Base-by-base conservation (phyloP, 2,888 invertebrate genomes). In the Choristoneura rosaceana region DNA sequence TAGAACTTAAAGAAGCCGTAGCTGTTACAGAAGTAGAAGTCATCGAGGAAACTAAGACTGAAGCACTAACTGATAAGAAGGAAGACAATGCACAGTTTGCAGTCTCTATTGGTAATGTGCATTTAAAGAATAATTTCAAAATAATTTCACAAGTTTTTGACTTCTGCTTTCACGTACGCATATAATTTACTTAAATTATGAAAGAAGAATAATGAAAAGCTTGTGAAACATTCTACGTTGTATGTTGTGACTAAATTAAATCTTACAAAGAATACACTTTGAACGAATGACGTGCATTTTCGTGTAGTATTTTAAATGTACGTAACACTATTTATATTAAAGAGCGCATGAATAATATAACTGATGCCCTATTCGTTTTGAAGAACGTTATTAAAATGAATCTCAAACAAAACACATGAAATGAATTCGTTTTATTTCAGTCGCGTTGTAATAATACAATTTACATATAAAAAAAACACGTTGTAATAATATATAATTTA, bases 101-200 rank as follows among this genome's bases (percentile, higher is more conserved):
- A 61, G 41, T 41, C 8, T 66, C 66, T 3, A 61, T 71, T 50
- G 71, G 71, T 71, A 71, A 71, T 61, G 43, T 61, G 15, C 25
- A 17, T 17, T 50, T 70, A 9, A n/a, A 59, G 10, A 34, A 43
- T 43, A 43, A 1, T 10, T n/a, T 12, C 0, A 12, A 41, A 43
- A 17, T 12, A 17, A 17, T 10, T 55, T 55, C 55, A 55, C 55
- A 55, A 55, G 55, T 17, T 12, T 25, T 12, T 4, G 8, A 55
- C 25, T 1, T 55, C 12, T 25, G 3, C 9, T 15, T 7, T 15
- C 9, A 52, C 17, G 17, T 17, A 17, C 4, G 0, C 38, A 5
- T 38, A 38, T 4, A 38, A 38, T 38, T 38, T 38, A 4, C 4
- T 38, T 38, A 38, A 38, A 38, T 38, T 7, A 38, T 43, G 43